Evolutionary conservation across 2,888 invertebrate genomes (phyloP).

Genomic region (Polymixis lichenea): DNA sequence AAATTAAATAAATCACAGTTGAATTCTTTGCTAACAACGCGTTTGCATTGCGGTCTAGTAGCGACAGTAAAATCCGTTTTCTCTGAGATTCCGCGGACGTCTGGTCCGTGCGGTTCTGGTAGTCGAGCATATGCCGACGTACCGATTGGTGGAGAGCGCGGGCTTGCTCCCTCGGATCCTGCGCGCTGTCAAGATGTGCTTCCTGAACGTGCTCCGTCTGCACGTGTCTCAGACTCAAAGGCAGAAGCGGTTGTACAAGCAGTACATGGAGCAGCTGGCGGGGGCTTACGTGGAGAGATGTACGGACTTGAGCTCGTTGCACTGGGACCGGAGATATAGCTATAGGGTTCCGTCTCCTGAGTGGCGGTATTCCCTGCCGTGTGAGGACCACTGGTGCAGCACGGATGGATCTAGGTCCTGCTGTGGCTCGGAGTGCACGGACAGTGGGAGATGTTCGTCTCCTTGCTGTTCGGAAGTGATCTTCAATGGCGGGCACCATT

Average conservation of each 20-base stretch:
- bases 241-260: conserved; percentile 88
- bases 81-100: conserved; percentile 79
- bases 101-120: conserved; percentile 68
- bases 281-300: conserved; percentile 87
- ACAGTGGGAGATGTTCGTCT: conserved; percentile 87
- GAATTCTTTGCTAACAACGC: conserved; percentile 79
- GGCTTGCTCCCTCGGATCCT: conserved; percentile 73
- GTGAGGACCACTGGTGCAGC: conserved; percentile 82
- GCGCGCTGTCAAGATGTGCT: conserved; percentile 87
- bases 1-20: conserved; percentile 74
- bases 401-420: conserved; percentile 80
- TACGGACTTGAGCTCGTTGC: conserved; percentile 79
- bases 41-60: conserved; percentile 74
- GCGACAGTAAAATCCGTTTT: conserved; percentile 80
- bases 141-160: conserved; percentile 78
- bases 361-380: conserved; percentile 81
- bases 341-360: conserved; percentile 79
- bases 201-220: conserved; percentile 89
- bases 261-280: conserved; percentile 87
- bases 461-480: conserved; percentile 89
- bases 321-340: conserved; percentile 79
- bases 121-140: conserved; percentile 82
- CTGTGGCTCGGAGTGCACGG: conserved; percentile 82
- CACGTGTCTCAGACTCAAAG: conserved; percentile 89
- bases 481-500: conserved; percentile 88